phyloP scores from a whole-genome alignment of 1,140 invertebrate species.

The Panagrolaimus sp. region DNA sequence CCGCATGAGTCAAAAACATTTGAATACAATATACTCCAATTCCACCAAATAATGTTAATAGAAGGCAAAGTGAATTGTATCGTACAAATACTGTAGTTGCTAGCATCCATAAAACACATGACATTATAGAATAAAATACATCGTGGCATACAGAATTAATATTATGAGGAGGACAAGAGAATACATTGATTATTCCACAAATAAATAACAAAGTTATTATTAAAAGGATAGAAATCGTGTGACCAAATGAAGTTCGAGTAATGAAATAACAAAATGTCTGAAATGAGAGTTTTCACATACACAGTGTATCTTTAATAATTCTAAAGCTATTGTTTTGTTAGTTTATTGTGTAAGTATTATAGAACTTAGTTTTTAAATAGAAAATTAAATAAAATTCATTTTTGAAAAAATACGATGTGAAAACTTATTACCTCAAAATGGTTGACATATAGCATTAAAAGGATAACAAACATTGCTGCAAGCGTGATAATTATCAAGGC shows the following conservation, averaged over 20 bases:
- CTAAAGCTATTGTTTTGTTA: too few species aligned
- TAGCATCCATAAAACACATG: conserved; percentile 52
- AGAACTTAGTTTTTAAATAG: too few species aligned
- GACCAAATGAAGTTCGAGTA: conserved; percentile 49
- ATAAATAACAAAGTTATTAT: conserved; percentile 48
- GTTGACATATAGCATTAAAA: conserved; percentile 53
- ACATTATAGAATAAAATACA: conserved; percentile 48
- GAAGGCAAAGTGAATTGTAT: conserved; percentile 40
- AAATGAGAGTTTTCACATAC: too few species aligned
- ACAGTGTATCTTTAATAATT: too few species aligned
- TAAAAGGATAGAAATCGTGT: conserved; percentile 53
- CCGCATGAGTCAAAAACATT: conserved; percentile 45
- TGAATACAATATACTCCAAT: conserved; percentile 46
- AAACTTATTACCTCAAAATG: conserved; percentile 46
- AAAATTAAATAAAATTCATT: too few species aligned
- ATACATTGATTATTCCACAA: conserved; percentile 57
- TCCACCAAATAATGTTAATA: conserved; percentile 32
- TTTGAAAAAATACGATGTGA: too few species aligned
- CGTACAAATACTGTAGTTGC: conserved; percentile 50
- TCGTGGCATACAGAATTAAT: conserved; percentile 34
- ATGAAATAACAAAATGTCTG: conserved; percentile 57
- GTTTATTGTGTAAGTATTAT: too few species aligned
- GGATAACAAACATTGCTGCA: conserved; percentile 49
- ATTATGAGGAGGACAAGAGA: not conserved
- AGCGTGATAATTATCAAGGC: conserved; percentile 45